These are phyloP conservation scores for Antechinus stuartii DNA, from an alignment of 2,113 vertebrate genomes.

Conservation along the genomic window DNA sequence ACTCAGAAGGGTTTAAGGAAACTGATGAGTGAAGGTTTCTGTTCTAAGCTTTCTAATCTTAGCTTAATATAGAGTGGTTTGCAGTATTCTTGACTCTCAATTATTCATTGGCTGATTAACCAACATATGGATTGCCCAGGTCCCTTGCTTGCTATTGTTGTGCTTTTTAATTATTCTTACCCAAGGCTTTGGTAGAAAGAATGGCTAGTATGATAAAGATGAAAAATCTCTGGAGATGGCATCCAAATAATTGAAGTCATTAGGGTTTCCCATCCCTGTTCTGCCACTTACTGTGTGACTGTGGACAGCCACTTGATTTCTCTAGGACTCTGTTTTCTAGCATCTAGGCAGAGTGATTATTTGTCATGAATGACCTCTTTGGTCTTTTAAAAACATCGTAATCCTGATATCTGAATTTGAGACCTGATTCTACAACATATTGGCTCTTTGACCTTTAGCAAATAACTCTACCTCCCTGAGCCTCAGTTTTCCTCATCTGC, in stretches of 20 bases:
- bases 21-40: not conserved
- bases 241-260: not conserved
- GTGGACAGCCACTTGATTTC: not conserved
- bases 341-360: not conserved
- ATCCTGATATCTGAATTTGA: not conserved
- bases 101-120: not conserved
- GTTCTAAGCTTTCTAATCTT: not conserved
- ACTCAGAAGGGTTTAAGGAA: not conserved
- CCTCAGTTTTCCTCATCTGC: not conserved
- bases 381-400: not conserved
- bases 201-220: not conserved
- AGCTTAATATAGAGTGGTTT: not conserved
- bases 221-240: not conserved
- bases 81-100: not conserved
- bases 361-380: not conserved
- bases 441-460: not conserved
- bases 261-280: not conserved
- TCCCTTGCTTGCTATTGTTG: not conserved
- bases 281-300: not conserved
- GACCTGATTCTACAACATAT: not conserved
- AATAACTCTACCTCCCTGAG: not conserved
- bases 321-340: not conserved
- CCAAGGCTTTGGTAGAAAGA: not conserved
- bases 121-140: not conserved
- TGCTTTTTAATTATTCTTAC: not conserved